Percentiles rank a stretch among this genome's conserved stretches.
Conservation (phyloP, 2,113 vertebrate species). For the Zingel zingel region DNA sequence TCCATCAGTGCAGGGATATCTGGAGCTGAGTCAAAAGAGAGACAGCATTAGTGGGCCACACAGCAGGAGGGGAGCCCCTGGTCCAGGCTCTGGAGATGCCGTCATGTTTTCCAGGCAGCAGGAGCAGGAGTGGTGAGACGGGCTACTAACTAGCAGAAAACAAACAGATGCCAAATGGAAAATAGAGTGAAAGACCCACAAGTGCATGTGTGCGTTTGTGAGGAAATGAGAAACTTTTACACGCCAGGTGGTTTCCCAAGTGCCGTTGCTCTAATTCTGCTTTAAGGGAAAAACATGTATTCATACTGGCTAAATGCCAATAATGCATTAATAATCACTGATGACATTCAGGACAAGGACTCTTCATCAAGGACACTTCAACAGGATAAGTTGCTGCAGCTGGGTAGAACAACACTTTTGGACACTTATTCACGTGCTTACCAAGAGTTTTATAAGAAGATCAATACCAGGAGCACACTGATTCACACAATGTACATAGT, state of each 20-base stretch:
- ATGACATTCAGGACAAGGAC: background rate
- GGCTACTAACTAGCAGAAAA: conserved; percentile 33
- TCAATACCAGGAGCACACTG: background rate
- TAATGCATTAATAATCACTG: background rate
- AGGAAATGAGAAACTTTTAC: conserved; percentile 50
- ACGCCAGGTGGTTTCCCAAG: conserved; percentile 40
- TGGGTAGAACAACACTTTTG: background rate
- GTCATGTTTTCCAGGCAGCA: conserved; percentile 76
- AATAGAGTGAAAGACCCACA: conserved; percentile 11
- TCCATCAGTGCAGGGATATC: conserved; percentile 50
- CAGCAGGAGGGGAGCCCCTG: conserved; percentile 48
- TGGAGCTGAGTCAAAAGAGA: conserved; percentile 54
- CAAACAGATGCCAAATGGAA: conserved; percentile 60
- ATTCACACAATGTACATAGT: background rate
- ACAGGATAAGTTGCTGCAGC: background rate
- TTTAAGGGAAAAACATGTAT: background rate
- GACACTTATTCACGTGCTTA: background rate
- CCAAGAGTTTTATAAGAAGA: background rate
- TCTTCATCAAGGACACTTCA: background rate
- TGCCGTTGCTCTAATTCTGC: background rate
- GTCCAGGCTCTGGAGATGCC: conserved; percentile 59
- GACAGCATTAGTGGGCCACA: conserved; percentile 50
- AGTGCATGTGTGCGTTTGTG: conserved; percentile 8
- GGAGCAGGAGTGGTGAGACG: conserved; percentile 26
- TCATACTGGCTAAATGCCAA: background rate